Evolutionary conservation across 2,797 vertebrate genomes (phyloP).

Genomic region (Poecilia velifera): DNA sequence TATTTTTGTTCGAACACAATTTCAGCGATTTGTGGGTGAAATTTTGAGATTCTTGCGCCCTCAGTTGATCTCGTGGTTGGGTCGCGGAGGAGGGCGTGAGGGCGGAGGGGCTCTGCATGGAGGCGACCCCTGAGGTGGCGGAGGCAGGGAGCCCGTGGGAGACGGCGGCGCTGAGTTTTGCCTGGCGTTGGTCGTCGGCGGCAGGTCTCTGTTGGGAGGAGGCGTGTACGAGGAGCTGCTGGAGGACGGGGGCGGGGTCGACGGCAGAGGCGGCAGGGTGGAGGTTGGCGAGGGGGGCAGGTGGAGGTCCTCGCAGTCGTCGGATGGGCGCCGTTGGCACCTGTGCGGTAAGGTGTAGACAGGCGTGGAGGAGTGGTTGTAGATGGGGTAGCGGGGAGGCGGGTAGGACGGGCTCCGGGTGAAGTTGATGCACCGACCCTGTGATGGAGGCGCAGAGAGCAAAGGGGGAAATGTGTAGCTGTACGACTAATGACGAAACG

Average conservation of each 20-base stretch:
- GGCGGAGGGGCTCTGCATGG: slow-evolving; percentile 78
- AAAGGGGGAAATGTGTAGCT: not conserved
- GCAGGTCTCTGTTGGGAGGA: slow-evolving; percentile 71
- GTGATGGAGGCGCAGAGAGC: slow-evolving; percentile 24
- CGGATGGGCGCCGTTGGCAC: slow-evolving; percentile 63
- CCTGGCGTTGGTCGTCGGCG: slow-evolving; percentile 38
- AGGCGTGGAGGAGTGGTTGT: slow-evolving; percentile 83
- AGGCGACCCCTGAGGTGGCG: slow-evolving; percentile 70
- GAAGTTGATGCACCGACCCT: slow-evolving; percentile 96
- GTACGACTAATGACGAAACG: slow-evolving; percentile 4
- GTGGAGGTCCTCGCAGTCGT: slow-evolving; percentile 51
- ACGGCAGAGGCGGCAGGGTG: slow-evolving; percentile 78
- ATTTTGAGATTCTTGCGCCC: not conserved
- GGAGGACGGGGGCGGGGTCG: slow-evolving; percentile 75
- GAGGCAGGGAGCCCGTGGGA: slow-evolving; percentile 61
- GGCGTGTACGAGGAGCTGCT: slow-evolving; percentile 64
- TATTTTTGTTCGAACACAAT: not conserved
- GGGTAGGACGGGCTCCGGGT: slow-evolving; percentile 86
- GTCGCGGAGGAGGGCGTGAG: slow-evolving; percentile 88
- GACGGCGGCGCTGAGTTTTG: slow-evolving; percentile 49
- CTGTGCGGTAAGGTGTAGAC: slow-evolving; percentile 87
- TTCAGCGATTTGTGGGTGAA: slow-evolving; percentile 32
- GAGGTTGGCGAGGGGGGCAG: slow-evolving; percentile 78
- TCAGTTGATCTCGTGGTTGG: slow-evolving; percentile 74
- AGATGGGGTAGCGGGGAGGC: slow-evolving; percentile 88